Percentiles rank a stretch among this genome's conserved stretches.
phyloP scores from a whole-genome alignment of 1,140 invertebrate species.

The Heliothis virescens region DNA sequence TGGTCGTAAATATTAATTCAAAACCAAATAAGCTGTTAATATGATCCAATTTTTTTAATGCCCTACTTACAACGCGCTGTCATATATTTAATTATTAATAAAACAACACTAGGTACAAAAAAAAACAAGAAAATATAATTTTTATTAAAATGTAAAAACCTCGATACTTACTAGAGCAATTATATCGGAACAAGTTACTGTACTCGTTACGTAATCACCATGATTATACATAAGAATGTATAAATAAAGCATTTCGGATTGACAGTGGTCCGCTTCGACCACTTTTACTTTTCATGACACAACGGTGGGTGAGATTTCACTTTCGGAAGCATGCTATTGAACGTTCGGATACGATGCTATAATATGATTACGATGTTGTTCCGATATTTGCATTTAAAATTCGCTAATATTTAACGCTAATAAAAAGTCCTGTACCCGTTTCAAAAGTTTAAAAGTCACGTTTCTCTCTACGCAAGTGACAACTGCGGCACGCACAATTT shows the following conservation, averaged over 20 bases:
- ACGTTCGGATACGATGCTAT: slow-evolving; percentile 29
- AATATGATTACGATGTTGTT: slow-evolving; percentile 15
- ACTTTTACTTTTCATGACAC: slow-evolving; percentile 77
- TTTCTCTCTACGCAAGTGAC: too few relatives aligned
- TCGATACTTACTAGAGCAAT: slow-evolving; percentile 6
- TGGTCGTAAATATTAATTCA: background rate
- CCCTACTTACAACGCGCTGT: background rate
- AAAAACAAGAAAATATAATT: background rate
- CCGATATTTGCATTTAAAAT: slow-evolving; percentile 35
- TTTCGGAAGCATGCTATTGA: slow-evolving; percentile 64
- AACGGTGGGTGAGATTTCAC: slow-evolving; percentile 71
- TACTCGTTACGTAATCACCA: slow-evolving; percentile 51
- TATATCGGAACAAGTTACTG: slow-evolving; percentile 30
- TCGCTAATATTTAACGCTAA: background rate
- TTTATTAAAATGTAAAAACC: background rate
- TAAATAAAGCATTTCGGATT: slow-evolving; percentile 65
- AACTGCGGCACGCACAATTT: background rate
- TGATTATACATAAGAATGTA: slow-evolving; percentile 66
- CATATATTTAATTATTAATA: background rate
- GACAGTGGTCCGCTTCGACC: slow-evolving; percentile 53
- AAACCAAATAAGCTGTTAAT: background rate
- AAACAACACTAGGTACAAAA: background rate
- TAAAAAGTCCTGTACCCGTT: background rate
- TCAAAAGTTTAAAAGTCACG: background rate
- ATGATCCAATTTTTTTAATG: background rate